Percentiles rank a stretch among this genome's conserved stretches.
These are phyloP conservation scores for Halcyon malimbica DNA, from an alignment of 2,113 vertebrate species.

Conservation along the genomic window DNA sequence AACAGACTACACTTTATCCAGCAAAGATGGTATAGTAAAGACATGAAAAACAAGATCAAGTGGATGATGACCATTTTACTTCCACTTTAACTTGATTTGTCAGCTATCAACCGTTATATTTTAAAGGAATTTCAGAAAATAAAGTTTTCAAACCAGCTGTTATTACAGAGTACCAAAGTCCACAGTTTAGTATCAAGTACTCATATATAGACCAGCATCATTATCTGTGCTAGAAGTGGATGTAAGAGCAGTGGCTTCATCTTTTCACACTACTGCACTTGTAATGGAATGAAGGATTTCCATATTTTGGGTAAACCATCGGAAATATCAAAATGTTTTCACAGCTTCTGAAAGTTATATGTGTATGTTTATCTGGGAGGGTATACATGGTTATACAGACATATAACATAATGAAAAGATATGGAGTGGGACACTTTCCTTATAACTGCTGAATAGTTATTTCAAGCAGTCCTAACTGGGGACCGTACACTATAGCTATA, in stretches of 20 bases:
- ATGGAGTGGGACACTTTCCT: neutral
- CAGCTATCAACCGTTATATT: neutral
- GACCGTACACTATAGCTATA: neutral
- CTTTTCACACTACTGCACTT: neutral
- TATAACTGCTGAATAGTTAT: neutral
- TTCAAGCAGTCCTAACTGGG: neutral
- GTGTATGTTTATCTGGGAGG: neutral
- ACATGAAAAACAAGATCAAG: neutral
- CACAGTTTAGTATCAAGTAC: neutral
- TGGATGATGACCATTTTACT: neutral
- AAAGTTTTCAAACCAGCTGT: neutral
- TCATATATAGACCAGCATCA: neutral
- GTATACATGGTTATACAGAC: neutral
- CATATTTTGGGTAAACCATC: neutral
- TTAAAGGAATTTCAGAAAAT: neutral
- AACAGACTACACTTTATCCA: neutral
- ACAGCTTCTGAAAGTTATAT: neutral
- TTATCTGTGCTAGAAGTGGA: neutral
- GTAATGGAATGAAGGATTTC: neutral
- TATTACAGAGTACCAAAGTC: neutral
- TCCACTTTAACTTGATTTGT: neutral
- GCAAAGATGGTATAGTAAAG: neutral
- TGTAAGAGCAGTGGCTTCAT: neutral
- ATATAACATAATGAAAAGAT: neutral
- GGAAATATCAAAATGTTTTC: neutral